Base-by-base conservation (phyloP, 1,140 invertebrate genomes). In the Orussus abietinus region DNA sequence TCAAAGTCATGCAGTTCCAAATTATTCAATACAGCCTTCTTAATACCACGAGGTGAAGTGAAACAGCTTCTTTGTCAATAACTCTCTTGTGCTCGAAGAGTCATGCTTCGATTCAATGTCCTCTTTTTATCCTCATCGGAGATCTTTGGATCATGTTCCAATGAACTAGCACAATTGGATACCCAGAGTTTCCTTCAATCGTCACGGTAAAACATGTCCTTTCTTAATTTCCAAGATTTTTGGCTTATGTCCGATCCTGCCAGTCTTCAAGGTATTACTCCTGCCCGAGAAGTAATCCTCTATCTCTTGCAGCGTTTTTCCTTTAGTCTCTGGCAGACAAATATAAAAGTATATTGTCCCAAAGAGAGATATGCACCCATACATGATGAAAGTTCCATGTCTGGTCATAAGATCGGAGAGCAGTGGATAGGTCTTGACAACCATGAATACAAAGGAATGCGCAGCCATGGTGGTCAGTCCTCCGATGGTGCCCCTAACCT, bases 261-360 rank as follows among this genome's bases (percentile, higher is more conserved):
- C 60, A 2, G 68, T 72, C n/a, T 55, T 57, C 6, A 78, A 53
- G 3, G 54, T 55, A 33, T 65, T 55, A n/a, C 53, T 72, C 20
- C 76, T 69, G 2, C 78, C 78, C 3, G 77, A 78, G 50, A 81
- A 84, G 44, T 81, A 82, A 51, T 83, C 81, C 61, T 84, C 82
- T 15, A 91, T 88, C 59, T 90, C 86, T 62, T 88, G 85, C 6
- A 90, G 64, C 1, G 77, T 79, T 53, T 80, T 79, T 5, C 82
- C 84, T 62, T 88, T 90, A 1, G 88, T 92, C 66, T 92, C 89
- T n/a, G 88, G 87, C 10, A 91, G 65, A 42, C 75, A 83, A 32
- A 82, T 39, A 20, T 72, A 78, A 29, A 82, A 69, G 36, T 80
- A 73, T 29, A 82, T 59, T 44, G 78, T 75, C 65, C 80, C 79